Base-by-base conservation (phyloP, 2,888 invertebrate species). In the Artemia sinica region DNA sequence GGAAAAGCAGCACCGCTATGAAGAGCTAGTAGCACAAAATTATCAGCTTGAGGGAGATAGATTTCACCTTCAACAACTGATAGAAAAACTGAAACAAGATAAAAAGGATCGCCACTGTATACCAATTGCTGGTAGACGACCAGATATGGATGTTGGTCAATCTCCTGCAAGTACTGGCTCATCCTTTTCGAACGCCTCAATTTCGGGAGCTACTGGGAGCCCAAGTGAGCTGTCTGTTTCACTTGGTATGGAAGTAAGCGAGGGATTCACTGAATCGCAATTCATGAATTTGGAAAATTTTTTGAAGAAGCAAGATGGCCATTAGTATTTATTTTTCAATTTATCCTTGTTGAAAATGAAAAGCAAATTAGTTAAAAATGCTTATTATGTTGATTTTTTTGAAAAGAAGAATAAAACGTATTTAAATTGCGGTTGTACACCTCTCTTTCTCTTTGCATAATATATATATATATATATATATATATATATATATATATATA, bases 171-270 rank as follows among this genome's bases (percentile, higher is more conserved):
- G 58, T 10, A 58, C 58, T 7, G 58, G 58, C 14, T 58, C 58
- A 18, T 58, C 58, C 8, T 18, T 58, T n/a, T 58, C 58, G 14
- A 58, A 58, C 18, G 14, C n/a, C 58, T 58, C 58, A 1, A 58
- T 58, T n/a, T 58, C 58, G 9, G 58, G 58, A 58, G 58, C 58
- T 8, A 58, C 58, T 58, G 58, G 58, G 52, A 70, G 70, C 66
- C 66, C 70, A 10, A 67, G 67, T 18, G 65, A 67, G 70, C 58
- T 70, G 49, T 70, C 70, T 3, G 68, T 70, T 10, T 70, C 70
- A 18, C 66, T 70, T 48, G 70, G 68, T 9, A 52, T 70, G 66
- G 70, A 70, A 51, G 70, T 66, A 50, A 70, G 70, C 66, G 70
- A 70, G 49, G 70, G 70, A 9, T 58, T 70, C 66, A 70, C 68